Evolutionary conservation across 2,113 vertebrate species (phyloP).

Genomic region (Cochlearius cochlearius): DNA sequence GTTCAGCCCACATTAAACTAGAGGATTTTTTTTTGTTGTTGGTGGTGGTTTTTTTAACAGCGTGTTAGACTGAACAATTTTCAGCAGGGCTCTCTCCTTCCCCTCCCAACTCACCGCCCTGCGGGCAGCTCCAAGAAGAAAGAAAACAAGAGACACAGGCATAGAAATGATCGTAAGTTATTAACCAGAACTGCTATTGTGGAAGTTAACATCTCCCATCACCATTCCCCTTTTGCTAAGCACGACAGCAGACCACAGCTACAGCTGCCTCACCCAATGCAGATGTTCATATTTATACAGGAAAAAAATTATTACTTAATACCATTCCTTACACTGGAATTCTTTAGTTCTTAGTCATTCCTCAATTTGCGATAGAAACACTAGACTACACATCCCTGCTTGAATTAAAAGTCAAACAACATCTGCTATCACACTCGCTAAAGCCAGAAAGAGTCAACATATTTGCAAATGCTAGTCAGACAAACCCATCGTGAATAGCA

Average conservation of each 20-base stretch:
- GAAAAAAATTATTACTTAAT: not conserved
- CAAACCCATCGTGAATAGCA: not conserved
- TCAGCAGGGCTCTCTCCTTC: not conserved
- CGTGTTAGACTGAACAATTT: not conserved
- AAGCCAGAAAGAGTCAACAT: not conserved
- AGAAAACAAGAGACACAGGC: not conserved
- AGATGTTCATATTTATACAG: not conserved
- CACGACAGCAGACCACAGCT: not conserved
- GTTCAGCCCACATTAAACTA: not conserved
- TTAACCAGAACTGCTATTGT: not conserved
- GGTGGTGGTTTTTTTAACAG: not conserved
- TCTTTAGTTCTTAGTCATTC: conserved; percentile 19
- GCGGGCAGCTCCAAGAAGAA: not conserved
- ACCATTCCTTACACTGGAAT: not conserved
- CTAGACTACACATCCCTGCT: not conserved
- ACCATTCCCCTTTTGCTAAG: not conserved
- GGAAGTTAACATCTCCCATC: not conserved
- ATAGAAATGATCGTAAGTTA: not conserved
- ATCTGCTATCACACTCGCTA: not conserved
- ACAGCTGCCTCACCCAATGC: not conserved
- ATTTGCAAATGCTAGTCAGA: not conserved
- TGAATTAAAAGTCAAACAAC: conserved; percentile 4
- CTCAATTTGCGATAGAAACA: not conserved
- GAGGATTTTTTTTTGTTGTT: not conserved
- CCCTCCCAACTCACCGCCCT: not conserved